Base-by-base conservation (phyloP, 2,888 invertebrate species). In the Dione vanillae region DNA sequence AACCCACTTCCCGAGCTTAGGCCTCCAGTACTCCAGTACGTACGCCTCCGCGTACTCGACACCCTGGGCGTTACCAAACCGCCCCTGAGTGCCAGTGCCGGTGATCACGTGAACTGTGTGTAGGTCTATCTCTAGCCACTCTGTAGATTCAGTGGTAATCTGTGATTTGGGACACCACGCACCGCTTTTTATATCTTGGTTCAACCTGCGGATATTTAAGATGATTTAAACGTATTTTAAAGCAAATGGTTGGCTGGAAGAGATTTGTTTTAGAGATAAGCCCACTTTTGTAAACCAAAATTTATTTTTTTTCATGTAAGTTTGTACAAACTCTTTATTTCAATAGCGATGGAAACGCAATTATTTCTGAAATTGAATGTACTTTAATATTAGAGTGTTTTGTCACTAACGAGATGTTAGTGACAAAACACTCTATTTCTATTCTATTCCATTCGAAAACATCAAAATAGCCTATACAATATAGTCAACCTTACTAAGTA, bases 111-210 rank as follows among this genome's bases (percentile, higher is more conserved):
- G 96, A 58, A 97, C 95, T 20, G 94, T 92, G 81, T 95, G 95
- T 76, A 98, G 94, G 85, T 98, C 96, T 76, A 97, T 95, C 94
- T 98, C 96, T 73, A 97, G 89, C 96, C 96, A 96, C 87, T 97
- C 96, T 72, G 94, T 94, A 2, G 96, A 94, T 79, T 96, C 96
- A n/a, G 95, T 95, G 35, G 96, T 96, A 81, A 97, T 96, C 85
- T 96, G 96, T 65, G 95, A 94, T 87, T 96, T 95, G 12, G 98
- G 98, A 91, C 98, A 98, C 98, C 98, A 98, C 0, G 98, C 98
- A 58, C 98, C 98, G 14, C 98, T 97, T 82, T 96, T 95, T 76
- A 95, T 94, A 84, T 98, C 98, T 79, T 95, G 95, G 77, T 96
- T 95, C 78, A 98, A 93, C 86, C 98, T 98, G 95, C 45, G 20